Evolutionary conservation across 2,113 vertebrate genomes (phyloP).

Genomic region (Psilopogon haemacephalus): DNA sequence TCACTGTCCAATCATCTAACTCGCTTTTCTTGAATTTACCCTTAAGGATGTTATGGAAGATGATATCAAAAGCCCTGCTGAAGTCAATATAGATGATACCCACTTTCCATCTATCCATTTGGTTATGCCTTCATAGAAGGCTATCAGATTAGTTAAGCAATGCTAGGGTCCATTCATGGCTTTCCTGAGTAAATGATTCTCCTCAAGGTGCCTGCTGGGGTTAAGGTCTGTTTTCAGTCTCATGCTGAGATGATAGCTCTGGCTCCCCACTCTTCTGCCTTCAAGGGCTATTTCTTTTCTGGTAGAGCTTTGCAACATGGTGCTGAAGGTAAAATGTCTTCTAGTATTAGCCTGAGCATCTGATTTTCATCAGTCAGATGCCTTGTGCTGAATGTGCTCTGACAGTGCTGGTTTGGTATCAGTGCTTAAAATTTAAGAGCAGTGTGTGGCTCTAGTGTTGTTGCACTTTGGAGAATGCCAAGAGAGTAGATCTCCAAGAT

Average conservation of each 20-base stretch:
- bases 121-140: too few relatives aligned
- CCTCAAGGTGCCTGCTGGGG: not conserved
- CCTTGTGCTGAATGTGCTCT: fast-evolving
- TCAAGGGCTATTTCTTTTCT: not conserved
- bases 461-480: fast-evolving
- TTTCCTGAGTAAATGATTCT: fast-evolving
- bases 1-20: too few relatives aligned
- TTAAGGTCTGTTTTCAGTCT: fast-evolving
- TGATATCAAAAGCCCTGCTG: too few relatives aligned
- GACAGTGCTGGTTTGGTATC: fast-evolving
- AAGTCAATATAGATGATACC: too few relatives aligned
- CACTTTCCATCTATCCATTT: too few relatives aligned
- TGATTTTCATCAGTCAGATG: not conserved
- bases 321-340: not conserved
- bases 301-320: not conserved
- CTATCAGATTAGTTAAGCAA: too few relatives aligned
- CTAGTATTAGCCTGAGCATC: not conserved
- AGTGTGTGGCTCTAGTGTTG: not conserved
- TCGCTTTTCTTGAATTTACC: too few relatives aligned
- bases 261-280: not conserved
- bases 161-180: not conserved
- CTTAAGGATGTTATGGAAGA: too few relatives aligned
- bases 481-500: not conserved
- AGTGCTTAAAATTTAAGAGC: not conserved
- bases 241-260: not conserved